Evolutionary conservation across 2,113 vertebrate species (phyloP), one percentile per base, ranked within the genome.

Genomic region (Zonotrichia leucophrys): DNA sequence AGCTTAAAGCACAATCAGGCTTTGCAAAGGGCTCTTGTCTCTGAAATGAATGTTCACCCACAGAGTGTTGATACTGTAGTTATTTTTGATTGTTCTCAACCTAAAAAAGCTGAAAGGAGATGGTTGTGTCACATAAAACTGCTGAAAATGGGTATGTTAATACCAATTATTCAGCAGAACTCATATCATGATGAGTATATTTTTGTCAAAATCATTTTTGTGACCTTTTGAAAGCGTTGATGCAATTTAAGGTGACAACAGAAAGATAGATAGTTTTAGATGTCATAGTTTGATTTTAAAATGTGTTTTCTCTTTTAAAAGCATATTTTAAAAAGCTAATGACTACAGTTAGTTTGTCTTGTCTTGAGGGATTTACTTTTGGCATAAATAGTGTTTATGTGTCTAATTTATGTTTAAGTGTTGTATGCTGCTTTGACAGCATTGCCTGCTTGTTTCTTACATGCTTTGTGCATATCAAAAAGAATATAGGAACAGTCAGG

Each of bases 131-230:
- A 31, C 33, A 25, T 35, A 33, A 31, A 33, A 24, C 49, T 74
- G 28, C 67, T 73, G 24, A 76, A 79, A 79, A 84, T 66, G 69
- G 49, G 11, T 37, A 23, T 70, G 15, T 53, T 91, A 58, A 39
- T 91, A 56, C 28, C 7, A 66, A 6, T 53, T 94, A 55, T 21
- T 84, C 35, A 53, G 42, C 33, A 67, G 68, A 89, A 81, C 15
- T 66, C 3, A 0, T 42, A 37, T 69, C 4, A 33, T 33, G 15
- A 47, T 31, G 3, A 39, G 10, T 17, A 68, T 37, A 3, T 68
- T 90, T 85, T 80, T 89, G 63, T 73, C 13, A 35, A 62, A n/a
- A 49, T 58, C 22, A 37, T 87, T 89, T 88, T 58, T 78, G 23
- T 55, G 59, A 55, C 59, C 1, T 50, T 82, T 58, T 82, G 8